These are phyloP conservation scores for Nymphicus hollandicus DNA, from an alignment of 2,113 vertebrate species.

Conservation along the genomic window DNA sequence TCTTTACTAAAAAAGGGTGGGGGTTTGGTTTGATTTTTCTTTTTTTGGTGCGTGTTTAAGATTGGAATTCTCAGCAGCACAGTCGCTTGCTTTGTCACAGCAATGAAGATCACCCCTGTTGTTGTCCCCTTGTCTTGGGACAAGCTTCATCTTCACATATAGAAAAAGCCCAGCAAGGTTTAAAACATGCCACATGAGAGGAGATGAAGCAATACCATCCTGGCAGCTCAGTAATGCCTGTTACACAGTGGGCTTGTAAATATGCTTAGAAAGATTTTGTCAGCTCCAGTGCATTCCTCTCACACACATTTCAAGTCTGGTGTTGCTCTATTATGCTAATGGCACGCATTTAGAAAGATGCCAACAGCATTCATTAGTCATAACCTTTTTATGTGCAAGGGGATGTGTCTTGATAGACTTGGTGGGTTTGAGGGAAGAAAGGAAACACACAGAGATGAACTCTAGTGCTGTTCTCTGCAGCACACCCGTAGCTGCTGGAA, in stretches of 20 bases:
- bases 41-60: not conserved
- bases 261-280: not conserved
- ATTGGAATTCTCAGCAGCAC: not conserved
- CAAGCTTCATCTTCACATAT: not conserved
- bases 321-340: not conserved
- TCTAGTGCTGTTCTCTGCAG: not conserved
- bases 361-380: not conserved
- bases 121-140: not conserved
- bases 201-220: not conserved
- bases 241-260: not conserved
- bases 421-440: not conserved
- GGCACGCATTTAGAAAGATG: not conserved
- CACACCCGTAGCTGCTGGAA: not conserved
- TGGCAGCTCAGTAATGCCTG: not conserved
- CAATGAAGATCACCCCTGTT: not conserved
- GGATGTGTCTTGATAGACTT: not conserved
- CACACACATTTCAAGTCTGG: not conserved
- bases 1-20: not conserved
- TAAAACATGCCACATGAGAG: not conserved
- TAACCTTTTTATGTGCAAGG: not conserved
- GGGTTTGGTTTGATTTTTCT: not conserved
- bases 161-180: not conserved
- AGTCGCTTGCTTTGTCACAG: not conserved
- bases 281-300: not conserved
- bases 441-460: rapidly evolving